Evolutionary conservation across 2,888 invertebrate species (phyloP).

Genomic region (Celastrina argiolus): DNA sequence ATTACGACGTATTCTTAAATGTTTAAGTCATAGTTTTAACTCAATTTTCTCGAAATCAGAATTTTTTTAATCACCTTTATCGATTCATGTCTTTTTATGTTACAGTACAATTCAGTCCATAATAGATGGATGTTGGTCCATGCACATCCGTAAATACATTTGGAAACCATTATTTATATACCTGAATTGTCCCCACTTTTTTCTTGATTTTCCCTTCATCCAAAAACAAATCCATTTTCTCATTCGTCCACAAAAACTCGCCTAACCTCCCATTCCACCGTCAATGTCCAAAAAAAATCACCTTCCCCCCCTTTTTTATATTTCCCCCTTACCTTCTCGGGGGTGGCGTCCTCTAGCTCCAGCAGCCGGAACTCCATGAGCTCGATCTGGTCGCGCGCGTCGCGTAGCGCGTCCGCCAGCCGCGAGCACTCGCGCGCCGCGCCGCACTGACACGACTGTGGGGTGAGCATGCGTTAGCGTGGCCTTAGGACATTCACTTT

Average conservation of each 20-base stretch:
- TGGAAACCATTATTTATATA: no score
- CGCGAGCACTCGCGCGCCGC: constrained; percentile 74
- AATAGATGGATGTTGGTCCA: no score
- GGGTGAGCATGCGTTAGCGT: constrained; percentile 34
- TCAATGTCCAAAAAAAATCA: no score
- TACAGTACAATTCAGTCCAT: no score
- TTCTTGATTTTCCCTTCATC: no score
- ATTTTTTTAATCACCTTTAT: no score
- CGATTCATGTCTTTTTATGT: no score
- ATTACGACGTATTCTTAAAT: no score
- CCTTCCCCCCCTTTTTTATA: background rate
- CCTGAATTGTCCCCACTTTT: no score
- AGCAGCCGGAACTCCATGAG: constrained; percentile 87
- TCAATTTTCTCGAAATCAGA: no score
- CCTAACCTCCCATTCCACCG: background rate
- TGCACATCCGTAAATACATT: no score
- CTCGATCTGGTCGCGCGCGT: constrained; percentile 88
- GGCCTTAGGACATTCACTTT: constrained; percentile 31
- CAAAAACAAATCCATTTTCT: background rate
- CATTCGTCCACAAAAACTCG: background rate
- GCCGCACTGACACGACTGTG: constrained; percentile 69
- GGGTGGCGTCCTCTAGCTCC: constrained; percentile 83
- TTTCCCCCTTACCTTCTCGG: constrained; percentile 60
- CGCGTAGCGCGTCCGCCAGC: constrained; percentile 82
- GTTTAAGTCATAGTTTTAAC: no score